Conservation (phyloP, 1,140 invertebrate genomes). For the Drosophila mayri region DNA sequence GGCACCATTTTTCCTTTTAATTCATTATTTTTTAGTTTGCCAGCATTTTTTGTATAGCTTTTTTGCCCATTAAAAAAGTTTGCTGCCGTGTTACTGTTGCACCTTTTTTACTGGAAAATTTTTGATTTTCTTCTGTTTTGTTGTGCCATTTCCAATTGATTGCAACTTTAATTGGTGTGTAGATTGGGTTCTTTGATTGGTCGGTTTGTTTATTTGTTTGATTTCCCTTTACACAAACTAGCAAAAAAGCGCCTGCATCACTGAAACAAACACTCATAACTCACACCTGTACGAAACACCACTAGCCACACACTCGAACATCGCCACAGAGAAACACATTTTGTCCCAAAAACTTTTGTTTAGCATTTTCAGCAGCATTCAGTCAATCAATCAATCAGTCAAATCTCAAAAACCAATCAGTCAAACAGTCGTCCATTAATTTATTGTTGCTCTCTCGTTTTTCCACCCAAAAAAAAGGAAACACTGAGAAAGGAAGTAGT, state of each 20-base stretch:
- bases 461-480: background rate
- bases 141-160: slow-evolving; percentile 60
- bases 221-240: slow-evolving; percentile 19
- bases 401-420: slow-evolving; percentile 66
- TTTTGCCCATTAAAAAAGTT: slow-evolving; percentile 46
- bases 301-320: slow-evolving; percentile 40
- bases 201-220: slow-evolving; percentile 37
- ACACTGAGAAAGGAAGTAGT: slow-evolving; percentile 1
- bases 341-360: slow-evolving; percentile 49
- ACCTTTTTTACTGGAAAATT: slow-evolving; percentile 36
- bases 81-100: slow-evolving; percentile 32
- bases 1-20: slow-evolving; percentile 17
- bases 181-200: slow-evolving; percentile 55
- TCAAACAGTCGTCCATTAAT: slow-evolving; percentile 79
- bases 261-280: slow-evolving; percentile 16
- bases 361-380: slow-evolving; percentile 74
- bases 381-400: slow-evolving; percentile 54
- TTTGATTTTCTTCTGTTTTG: slow-evolving; percentile 28
- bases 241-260: slow-evolving; percentile 27
- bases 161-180: slow-evolving; percentile 65
- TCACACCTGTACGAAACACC: slow-evolving; percentile 16
- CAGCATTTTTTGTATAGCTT: slow-evolving; percentile 39
- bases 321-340: slow-evolving; percentile 30
- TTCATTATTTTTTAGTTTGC: slow-evolving; percentile 23
- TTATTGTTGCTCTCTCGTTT: slow-evolving; percentile 62